These are phyloP conservation scores for Rhizoglyphus robini DNA, from an alignment of 1,140 invertebrate genomes.

Conservation along the genomic window DNA sequence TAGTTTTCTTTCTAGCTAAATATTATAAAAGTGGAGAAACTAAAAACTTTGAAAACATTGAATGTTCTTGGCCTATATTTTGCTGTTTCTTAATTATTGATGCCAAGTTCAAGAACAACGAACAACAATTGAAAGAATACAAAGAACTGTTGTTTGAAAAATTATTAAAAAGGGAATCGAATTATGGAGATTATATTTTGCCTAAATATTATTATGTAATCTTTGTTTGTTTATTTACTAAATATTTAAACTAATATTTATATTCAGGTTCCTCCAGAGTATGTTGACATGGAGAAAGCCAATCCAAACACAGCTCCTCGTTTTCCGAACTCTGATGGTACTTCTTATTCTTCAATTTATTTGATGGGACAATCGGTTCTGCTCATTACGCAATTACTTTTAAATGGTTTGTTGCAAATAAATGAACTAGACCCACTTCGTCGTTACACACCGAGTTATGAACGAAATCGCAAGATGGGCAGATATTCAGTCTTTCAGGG, in stretches of 20 bases:
- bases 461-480: conserved; percentile 71
- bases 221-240: background rate
- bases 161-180: conserved; percentile 30
- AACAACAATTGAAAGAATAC: conserved; percentile 84
- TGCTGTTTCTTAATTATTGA: conserved; percentile 91
- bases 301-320: conserved; percentile 54
- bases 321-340: conserved; percentile 47
- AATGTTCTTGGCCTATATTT: conserved; percentile 96
- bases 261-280: conserved; percentile 50
- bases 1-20: conserved; percentile 30
- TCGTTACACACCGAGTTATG: conserved; percentile 86
- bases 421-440: conserved; percentile 92
- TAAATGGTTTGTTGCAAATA: conserved; percentile 71
- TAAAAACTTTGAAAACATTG: conserved; percentile 77
- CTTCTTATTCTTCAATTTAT: conserved; percentile 39
- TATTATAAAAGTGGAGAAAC: conserved; percentile 54
- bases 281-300: conserved; percentile 54
- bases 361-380: conserved; percentile 89
- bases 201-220: conserved; percentile 70
- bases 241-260: background rate
- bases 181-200: conserved; percentile 31
- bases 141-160: conserved; percentile 51
- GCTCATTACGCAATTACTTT: conserved; percentile 74
- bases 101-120: conserved; percentile 49
- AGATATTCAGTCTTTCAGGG: conserved; percentile 91